These are phyloP conservation scores for Pyxicephalus adspersus DNA, from an alignment of 2,113 vertebrate species.

Conservation along the genomic window DNA sequence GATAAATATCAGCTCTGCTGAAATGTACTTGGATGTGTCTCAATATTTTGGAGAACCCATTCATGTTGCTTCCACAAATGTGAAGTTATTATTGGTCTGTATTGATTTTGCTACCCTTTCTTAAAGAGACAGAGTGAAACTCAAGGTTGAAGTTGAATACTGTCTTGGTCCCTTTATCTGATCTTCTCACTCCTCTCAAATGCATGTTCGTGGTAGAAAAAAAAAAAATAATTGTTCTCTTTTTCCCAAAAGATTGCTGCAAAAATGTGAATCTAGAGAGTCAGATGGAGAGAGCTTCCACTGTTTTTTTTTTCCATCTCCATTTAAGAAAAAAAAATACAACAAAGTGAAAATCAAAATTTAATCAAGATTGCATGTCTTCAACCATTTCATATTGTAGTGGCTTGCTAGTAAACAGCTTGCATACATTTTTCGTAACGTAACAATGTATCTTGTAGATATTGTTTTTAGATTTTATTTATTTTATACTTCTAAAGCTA, in stretches of 20 bases:
- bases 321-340: not conserved
- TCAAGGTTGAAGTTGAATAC: constrained; percentile 82
- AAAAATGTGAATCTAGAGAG: constrained; percentile 73
- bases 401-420: no score
- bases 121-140: constrained; percentile 75
- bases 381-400: no score
- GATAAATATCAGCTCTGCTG: constrained; percentile 88
- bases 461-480: no score
- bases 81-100: constrained; percentile 88
- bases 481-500: no score
- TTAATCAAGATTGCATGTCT: no score
- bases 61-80: constrained; percentile 87
- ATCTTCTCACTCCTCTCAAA: constrained; percentile 81
- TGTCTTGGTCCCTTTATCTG: constrained; percentile 80
- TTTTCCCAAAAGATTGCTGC: constrained; percentile 72
- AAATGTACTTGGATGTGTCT: constrained; percentile 90
- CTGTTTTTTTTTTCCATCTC: not conserved
- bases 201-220: constrained; percentile 76
- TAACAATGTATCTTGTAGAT: no score
- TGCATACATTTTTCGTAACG: no score
- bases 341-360: no score
- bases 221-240: constrained; percentile 77
- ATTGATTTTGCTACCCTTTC: constrained; percentile 84
- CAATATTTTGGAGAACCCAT: constrained; percentile 89
- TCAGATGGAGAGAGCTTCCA: constrained; percentile 66